Percentiles rank a stretch among this genome's conserved stretches.
phyloP scores from a whole-genome alignment of 1,140 invertebrate species.

The Papilio aristodemus region DNA sequence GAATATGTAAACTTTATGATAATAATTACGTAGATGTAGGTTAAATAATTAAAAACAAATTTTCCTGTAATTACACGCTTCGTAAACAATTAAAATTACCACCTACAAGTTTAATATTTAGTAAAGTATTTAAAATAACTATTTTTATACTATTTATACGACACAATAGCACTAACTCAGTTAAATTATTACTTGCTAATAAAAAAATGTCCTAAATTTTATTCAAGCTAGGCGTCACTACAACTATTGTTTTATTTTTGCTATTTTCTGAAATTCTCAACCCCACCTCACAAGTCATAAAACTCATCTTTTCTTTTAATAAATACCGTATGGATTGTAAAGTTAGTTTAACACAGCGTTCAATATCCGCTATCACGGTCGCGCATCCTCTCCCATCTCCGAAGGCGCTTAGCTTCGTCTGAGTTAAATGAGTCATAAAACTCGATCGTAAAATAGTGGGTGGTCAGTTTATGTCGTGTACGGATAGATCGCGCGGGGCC shows the following conservation, averaged over 20 bases:
- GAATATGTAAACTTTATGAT: neutral
- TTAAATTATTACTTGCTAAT: too few species aligned
- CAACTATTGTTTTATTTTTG: too few species aligned
- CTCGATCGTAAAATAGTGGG: constrained; percentile 26
- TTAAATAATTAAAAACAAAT: neutral
- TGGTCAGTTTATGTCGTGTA: constrained; percentile 19
- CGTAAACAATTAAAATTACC: neutral
- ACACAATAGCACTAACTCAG: too few species aligned
- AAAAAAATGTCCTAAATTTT: too few species aligned
- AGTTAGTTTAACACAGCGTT: constrained; percentile 2
- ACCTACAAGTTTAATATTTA: too few species aligned
- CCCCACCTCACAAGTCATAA: neutral
- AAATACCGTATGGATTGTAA: neutral
- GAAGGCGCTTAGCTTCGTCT: constrained; percentile 6
- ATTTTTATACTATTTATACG: too few species aligned
- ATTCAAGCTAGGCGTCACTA: too few species aligned
- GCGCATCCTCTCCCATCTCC: neutral
- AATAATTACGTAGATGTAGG: too few species aligned
- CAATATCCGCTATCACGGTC: constrained; percentile 1
- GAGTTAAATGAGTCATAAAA: constrained; percentile 29
- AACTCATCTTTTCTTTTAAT: neutral
- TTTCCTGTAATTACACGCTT: neutral
- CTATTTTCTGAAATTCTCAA: too few species aligned
- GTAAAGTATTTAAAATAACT: too few species aligned
- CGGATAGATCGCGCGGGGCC: neutral